A percentile compares a stretch with the other conserved stretches of the same genome.
Conservation (phyloP, 2,797 vertebrate genomes). For the Rhynchotus rufescens region DNA sequence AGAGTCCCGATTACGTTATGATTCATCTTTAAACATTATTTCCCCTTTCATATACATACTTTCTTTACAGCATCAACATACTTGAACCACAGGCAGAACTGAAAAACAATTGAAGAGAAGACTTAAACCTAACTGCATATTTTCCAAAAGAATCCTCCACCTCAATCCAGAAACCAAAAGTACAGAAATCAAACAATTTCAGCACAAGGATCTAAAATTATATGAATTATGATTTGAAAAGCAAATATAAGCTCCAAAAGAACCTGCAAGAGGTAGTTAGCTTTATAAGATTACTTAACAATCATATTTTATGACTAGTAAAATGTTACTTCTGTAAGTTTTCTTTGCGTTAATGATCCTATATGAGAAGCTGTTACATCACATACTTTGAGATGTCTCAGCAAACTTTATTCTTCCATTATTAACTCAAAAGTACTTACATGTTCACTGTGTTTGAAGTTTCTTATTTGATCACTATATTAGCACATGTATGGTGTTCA, state of each 20-base stretch:
- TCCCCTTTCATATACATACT: not conserved
- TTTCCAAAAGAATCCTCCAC: not conserved
- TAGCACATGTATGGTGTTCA: not conserved
- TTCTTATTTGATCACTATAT: slow-evolving; percentile 1
- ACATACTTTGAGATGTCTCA: not conserved
- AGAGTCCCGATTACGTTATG: not conserved
- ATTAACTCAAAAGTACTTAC: not conserved
- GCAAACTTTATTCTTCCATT: not conserved
- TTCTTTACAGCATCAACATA: not conserved
- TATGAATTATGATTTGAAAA: not conserved
- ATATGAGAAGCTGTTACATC: not conserved
- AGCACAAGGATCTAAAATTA: not conserved
- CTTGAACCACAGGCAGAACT: not conserved
- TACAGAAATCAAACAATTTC: not conserved
- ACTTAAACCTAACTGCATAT: not conserved
- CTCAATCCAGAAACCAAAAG: not conserved
- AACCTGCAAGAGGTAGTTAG: not conserved
- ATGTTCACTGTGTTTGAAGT: not conserved
- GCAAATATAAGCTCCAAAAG: not conserved
- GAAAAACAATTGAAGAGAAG: not conserved
- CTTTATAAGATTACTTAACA: not conserved
- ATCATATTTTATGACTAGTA: not conserved
- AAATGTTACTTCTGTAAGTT: not conserved
- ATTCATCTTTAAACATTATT: not conserved
- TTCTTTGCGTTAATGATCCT: not conserved